phyloP scores from a whole-genome alignment of 2,797 vertebrate species.

The Clarias laeviceps region DNA sequence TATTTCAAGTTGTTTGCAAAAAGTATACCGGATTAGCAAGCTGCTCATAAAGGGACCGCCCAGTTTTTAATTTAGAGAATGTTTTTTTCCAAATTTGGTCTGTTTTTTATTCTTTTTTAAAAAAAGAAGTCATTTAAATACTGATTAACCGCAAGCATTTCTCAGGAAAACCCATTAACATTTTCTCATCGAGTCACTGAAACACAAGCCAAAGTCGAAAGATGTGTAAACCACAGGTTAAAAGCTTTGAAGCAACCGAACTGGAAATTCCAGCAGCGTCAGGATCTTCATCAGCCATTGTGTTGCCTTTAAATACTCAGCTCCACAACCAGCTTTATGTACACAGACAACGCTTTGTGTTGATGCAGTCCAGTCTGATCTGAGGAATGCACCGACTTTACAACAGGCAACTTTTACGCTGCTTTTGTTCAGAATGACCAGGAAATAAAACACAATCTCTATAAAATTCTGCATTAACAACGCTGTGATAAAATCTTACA shows the following conservation, averaged over 20 bases:
- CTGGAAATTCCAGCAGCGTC: slow-evolving; percentile 12
- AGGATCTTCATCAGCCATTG: not conserved
- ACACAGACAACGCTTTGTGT: not conserved
- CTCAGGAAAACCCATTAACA: not conserved
- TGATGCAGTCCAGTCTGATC: not conserved
- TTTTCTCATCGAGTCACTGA: not conserved
- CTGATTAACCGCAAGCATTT: not conserved
- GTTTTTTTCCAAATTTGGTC: too few relatives aligned
- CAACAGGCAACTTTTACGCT: not conserved
- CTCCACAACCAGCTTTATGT: not conserved
- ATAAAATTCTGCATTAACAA: not conserved
- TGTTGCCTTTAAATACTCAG: slow-evolving; percentile 12
- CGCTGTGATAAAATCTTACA: not conserved
- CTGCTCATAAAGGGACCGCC: not conserved
- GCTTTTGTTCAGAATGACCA: not conserved
- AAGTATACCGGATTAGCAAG: not conserved
- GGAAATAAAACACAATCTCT: not conserved
- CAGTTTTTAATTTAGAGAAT: not conserved
- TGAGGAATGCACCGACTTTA: not conserved
- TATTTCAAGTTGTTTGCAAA: not conserved
- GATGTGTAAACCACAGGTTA: not conserved
- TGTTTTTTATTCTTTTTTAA: too few relatives aligned
- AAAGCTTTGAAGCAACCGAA: not conserved
- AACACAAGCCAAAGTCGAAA: not conserved
- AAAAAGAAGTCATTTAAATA: not conserved